Evolutionary conservation across 1,140 invertebrate species (phyloP).

Genomic region (Calosoma granatense): DNA sequence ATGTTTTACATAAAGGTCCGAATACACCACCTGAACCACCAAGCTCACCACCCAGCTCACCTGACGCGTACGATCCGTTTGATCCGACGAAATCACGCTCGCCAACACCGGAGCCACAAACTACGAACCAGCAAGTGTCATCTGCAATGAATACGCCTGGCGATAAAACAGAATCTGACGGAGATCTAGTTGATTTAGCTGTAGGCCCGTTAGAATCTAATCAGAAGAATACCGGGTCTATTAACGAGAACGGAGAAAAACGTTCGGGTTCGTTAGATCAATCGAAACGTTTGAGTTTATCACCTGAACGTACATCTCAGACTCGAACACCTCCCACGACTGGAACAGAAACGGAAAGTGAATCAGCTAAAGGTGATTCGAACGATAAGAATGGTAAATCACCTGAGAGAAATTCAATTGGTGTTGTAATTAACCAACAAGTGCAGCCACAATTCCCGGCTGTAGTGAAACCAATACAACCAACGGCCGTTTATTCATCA

Average conservation of each 20-base stretch:
- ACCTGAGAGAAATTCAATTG: conserved; percentile 22
- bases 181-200: conserved; percentile 17
- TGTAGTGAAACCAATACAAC: conserved; percentile 32
- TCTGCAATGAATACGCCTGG: conserved; percentile 20
- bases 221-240: neutral
- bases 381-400: conserved; percentile 6
- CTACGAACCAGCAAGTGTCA: neutral
- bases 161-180: conserved; percentile 22
- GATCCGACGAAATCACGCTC: conserved; percentile 70
- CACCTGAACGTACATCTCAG: neutral
- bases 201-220: conserved; percentile 1
- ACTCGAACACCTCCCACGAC: neutral
- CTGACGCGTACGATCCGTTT: conserved; percentile 77
- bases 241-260: neutral
- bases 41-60: conserved; percentile 49
- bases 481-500: conserved; percentile 25
- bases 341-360: neutral
- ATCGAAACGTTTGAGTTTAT: neutral
- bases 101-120: neutral
- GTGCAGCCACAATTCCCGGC: conserved; percentile 21
- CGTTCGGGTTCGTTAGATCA: neutral
- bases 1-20: conserved; percentile 37
- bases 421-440: conserved; percentile 30
- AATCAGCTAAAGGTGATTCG: neutral
- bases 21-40: conserved; percentile 55